Percentiles rank a stretch among this genome's conserved stretches.
Evolutionary conservation across 2,797 vertebrate genomes (phyloP).

Genomic region (Lepus oiostolus): DNA sequence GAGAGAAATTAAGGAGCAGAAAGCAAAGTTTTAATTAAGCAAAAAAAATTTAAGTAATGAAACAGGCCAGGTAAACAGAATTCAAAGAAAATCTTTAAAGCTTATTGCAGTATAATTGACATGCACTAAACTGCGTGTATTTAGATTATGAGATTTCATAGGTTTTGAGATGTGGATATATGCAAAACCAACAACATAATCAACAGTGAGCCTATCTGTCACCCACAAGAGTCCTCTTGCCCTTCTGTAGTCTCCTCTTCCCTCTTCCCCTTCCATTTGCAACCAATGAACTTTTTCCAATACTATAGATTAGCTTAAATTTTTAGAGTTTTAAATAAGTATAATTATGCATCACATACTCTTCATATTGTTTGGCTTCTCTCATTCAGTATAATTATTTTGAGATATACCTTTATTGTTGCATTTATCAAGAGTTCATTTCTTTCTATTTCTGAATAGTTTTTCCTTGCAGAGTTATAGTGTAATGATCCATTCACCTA

Average conservation of each 20-base stretch:
- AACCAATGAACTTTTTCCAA: background rate
- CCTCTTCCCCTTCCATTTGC: background rate
- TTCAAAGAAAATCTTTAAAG: background rate
- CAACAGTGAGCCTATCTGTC: background rate
- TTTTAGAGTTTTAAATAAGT: background rate
- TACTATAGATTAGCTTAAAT: background rate
- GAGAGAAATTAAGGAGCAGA: constrained; percentile 31
- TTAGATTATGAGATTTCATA: background rate
- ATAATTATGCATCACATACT: background rate
- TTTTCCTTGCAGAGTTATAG: background rate
- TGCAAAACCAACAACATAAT: background rate
- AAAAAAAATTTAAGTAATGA: background rate
- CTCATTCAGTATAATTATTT: background rate
- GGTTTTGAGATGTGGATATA: background rate
- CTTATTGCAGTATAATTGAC: background rate
- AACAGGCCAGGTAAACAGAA: background rate
- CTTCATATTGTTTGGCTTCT: background rate
- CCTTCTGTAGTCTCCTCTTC: background rate
- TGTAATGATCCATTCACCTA: background rate
- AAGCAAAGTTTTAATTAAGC: constrained; percentile 16
- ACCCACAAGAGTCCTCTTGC: background rate
- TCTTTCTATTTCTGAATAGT: constrained; percentile 29
- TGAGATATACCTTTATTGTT: background rate
- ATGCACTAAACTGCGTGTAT: background rate
- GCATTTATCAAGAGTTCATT: background rate